phyloP scores from a whole-genome alignment of 2,113 vertebrate genomes.

The Macquaria ambigua region DNA sequence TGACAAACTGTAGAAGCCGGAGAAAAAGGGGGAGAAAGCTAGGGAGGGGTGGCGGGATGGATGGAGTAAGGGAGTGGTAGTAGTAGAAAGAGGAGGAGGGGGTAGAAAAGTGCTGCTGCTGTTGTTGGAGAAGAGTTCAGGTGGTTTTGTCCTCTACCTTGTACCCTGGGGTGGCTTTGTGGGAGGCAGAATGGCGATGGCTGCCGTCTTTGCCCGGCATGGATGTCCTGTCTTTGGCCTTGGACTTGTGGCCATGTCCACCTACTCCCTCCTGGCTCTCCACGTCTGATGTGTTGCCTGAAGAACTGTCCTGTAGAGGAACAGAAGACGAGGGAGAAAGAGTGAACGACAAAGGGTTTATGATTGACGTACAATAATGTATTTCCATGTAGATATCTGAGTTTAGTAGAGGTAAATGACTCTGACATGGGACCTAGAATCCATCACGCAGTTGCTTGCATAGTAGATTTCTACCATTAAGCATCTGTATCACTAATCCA shows the following conservation, averaged over 20 bases:
- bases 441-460: no score
- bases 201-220: slow-evolving; percentile 91
- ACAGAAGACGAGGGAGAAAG: neutral
- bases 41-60: slow-evolving; percentile 70
- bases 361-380: neutral
- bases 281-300: slow-evolving; percentile 93
- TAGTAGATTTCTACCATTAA: neutral
- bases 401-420: neutral
- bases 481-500: neutral
- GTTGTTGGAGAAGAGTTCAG: slow-evolving; percentile 91
- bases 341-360: neutral
- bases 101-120: slow-evolving; percentile 85
- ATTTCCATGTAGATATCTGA: neutral
- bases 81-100: slow-evolving; percentile 80
- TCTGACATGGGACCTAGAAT: neutral
- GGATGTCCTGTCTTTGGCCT: slow-evolving; percentile 91
- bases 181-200: slow-evolving; percentile 89
- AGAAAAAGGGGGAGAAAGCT: slow-evolving; percentile 75
- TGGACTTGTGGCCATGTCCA: slow-evolving; percentile 86
- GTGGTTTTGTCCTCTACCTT: slow-evolving; percentile 99
- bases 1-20: slow-evolving; percentile 72
- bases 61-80: slow-evolving; percentile 77
- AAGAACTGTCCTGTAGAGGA: slow-evolving; percentile 93
- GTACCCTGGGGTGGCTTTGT: slow-evolving; percentile 96
- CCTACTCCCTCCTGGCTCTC: slow-evolving; percentile 95